Evolutionary conservation across 2,888 invertebrate genomes (phyloP).

Genomic region (Megalurothrips usitatus): DNA sequence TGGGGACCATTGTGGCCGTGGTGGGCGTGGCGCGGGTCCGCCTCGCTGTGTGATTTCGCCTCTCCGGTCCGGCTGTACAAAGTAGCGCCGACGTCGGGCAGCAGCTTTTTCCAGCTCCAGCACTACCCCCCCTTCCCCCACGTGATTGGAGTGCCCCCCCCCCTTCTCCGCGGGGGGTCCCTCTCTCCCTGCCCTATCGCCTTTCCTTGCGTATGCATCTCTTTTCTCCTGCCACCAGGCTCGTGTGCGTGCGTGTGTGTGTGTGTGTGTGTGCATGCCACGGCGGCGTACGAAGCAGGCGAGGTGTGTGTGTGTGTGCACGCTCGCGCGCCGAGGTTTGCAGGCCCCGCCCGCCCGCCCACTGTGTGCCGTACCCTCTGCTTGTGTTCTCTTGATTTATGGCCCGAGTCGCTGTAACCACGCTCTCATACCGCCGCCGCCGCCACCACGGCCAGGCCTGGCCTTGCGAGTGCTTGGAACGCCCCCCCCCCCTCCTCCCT

Average conservation of each 20-base stretch:
- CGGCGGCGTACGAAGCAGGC: background rate
- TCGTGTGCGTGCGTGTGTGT: background rate
- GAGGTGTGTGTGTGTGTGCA: background rate
- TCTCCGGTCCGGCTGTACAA: background rate
- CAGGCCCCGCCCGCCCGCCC: background rate
- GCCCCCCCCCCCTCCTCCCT: background rate
- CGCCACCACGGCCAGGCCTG: background rate
- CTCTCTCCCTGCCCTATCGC: background rate
- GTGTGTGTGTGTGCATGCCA: background rate
- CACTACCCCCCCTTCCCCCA: background rate
- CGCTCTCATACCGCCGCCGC: background rate
- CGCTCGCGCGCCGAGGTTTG: background rate
- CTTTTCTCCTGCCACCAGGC: background rate
- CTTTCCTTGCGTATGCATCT: slow-evolving; percentile 18
- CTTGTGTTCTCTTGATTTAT: slow-evolving; percentile 25
- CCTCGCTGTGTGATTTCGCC: background rate
- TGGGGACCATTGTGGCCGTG: too few species aligned
- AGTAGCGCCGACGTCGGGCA: background rate
- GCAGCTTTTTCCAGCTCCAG: background rate
- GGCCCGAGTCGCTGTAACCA: slow-evolving; percentile 23
- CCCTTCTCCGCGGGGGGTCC: too few species aligned
- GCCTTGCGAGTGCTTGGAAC: slow-evolving; percentile 21
- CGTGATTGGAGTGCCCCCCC: background rate
- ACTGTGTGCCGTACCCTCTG: slow-evolving; percentile 12
- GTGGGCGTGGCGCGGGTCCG: too few species aligned